These are phyloP conservation scores for Bathynomus jamesi DNA, from an alignment of 1,140 invertebrate species.

Conservation along the genomic window DNA sequence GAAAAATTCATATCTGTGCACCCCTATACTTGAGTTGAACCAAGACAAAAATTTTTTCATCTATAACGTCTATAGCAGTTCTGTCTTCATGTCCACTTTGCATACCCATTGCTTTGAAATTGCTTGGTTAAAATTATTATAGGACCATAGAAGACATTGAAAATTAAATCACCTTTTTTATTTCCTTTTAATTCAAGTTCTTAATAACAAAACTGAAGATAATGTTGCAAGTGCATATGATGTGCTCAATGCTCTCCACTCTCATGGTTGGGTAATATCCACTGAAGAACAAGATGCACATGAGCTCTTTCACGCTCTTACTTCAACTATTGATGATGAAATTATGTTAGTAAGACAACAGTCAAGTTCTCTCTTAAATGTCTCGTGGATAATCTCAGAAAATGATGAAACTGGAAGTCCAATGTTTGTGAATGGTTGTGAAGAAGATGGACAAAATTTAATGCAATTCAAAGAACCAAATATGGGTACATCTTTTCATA, in stretches of 20 bases:
- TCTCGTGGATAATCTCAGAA: slow-evolving; percentile 10
- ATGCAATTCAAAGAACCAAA: no score
- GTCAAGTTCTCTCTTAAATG: slow-evolving; percentile 15
- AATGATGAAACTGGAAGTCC: slow-evolving; percentile 6
- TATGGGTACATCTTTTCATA: no score
- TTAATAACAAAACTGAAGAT: slow-evolving; percentile 17
- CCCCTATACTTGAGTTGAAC: no score
- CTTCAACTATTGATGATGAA: slow-evolving; percentile 79
- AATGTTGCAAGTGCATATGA: slow-evolving; percentile 23
- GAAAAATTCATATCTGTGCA: no score
- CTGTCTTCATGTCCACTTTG: not conserved
- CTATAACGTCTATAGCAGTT: not conserved
- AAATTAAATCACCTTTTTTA: not conserved
- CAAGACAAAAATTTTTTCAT: not conserved
- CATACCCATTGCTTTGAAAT: not conserved
- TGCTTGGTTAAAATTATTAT: not conserved
- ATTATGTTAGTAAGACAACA: slow-evolving; percentile 44
- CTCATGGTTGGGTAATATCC: slow-evolving; percentile 72
- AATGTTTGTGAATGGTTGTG: slow-evolving; percentile 9
- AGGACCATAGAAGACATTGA: not conserved
- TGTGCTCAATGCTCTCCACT: slow-evolving; percentile 52
- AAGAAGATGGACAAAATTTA: no score
- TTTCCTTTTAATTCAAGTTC: slow-evolving; percentile 4
- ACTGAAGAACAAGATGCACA: slow-evolving; percentile 88
- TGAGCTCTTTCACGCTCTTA: slow-evolving; percentile 77